Evolutionary conservation across 2,113 vertebrate genomes (phyloP).

Genomic region (Rhynchomys soricoides): DNA sequence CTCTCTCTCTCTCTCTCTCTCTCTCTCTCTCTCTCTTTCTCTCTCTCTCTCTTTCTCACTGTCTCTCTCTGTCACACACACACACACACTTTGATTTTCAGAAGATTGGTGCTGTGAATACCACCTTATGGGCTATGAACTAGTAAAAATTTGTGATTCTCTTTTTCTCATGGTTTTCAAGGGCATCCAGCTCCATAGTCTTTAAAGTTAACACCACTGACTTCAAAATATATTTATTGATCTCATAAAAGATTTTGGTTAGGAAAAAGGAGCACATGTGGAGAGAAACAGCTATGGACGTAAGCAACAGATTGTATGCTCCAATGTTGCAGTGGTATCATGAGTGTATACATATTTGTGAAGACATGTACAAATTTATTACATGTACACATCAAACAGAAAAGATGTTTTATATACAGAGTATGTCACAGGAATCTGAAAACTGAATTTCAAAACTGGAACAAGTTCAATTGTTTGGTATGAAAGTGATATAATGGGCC

Average conservation of each 20-base stretch:
- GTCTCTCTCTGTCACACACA: background rate
- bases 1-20: too few relatives aligned
- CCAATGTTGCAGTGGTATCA: background rate
- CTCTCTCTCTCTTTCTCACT: too few relatives aligned
- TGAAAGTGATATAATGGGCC: background rate
- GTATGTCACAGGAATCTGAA: background rate
- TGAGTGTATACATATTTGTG: background rate
- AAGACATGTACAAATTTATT: background rate
- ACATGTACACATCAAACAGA: too few relatives aligned
- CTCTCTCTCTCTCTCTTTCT: too few relatives aligned
- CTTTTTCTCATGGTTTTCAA: background rate
- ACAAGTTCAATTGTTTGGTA: background rate
- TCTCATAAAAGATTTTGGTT: background rate
- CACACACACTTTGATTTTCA: background rate
- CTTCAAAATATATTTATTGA: background rate
- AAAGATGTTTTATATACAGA: background rate
- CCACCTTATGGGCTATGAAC: background rate
- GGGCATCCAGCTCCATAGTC: background rate
- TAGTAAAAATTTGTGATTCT: background rate
- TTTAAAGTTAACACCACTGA: background rate
- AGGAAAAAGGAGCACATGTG: background rate
- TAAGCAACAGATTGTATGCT: background rate
- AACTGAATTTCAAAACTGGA: background rate
- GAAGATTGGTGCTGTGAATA: background rate
- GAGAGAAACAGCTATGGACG: background rate